Conservation (phyloP, 2,113 vertebrate species). For the Motacilla tschutschensis region DNA sequence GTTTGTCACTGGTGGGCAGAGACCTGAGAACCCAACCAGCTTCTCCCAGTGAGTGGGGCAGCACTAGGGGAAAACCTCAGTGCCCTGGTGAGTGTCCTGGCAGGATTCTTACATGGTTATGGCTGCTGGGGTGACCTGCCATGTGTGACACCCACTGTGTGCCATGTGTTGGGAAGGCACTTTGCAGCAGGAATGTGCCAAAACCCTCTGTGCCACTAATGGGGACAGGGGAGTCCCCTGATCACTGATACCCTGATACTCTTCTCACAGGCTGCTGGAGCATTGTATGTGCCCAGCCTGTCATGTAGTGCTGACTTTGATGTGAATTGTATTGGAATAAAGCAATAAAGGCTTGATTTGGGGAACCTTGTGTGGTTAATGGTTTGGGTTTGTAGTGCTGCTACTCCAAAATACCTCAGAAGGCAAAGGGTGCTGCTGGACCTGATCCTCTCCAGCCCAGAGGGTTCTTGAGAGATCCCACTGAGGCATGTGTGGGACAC, state of each 20-base stretch:
- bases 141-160: fast-evolving
- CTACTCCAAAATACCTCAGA: not conserved
- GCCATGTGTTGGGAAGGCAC: not conserved
- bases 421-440: not conserved
- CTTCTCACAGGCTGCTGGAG: not conserved
- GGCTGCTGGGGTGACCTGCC: not conserved
- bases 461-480: not conserved
- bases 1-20: not conserved
- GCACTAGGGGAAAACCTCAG: not conserved
- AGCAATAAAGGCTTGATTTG: constrained; percentile 23
- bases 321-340: not conserved
- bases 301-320: not conserved
- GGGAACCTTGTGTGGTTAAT: not conserved
- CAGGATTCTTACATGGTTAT: not conserved
- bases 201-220: not conserved
- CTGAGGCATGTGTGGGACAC: not conserved
- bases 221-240: not conserved
- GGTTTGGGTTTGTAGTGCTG: not conserved
- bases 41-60: not conserved
- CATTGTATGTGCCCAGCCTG: not conserved
- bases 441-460: not conserved
- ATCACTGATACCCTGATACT: not conserved
- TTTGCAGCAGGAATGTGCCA: not conserved
- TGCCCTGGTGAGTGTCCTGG: not conserved
- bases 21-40: not conserved